These are phyloP conservation scores for Orgyia antiqua DNA, from an alignment of 2,888 invertebrate genomes.

Conservation along the genomic window DNA sequence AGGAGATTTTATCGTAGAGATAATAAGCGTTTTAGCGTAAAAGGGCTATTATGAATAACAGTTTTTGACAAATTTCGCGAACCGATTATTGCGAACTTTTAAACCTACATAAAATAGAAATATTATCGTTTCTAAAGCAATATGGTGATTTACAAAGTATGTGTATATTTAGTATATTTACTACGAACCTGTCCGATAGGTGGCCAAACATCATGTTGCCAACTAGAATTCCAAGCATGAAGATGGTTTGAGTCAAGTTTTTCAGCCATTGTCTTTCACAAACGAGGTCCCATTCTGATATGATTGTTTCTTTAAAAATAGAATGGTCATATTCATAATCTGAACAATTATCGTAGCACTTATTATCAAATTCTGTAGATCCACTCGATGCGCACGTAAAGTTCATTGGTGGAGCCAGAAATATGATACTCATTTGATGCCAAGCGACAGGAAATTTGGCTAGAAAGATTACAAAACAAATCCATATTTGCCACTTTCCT, in stretches of 20 bases:
- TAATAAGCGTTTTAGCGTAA: too few species aligned
- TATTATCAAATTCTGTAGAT: conserved; percentile 53
- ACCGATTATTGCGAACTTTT: too few species aligned
- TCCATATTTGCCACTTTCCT: conserved; percentile 86
- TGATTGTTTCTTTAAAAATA: conserved; percentile 84
- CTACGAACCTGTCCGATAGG: conserved; percentile 84
- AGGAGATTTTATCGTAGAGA: too few species aligned
- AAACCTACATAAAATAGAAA: too few species aligned
- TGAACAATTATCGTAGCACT: conserved; percentile 76
- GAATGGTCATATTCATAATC: conserved; percentile 79
- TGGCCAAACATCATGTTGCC: conserved; percentile 87
- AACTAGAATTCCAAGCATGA: conserved; percentile 87
- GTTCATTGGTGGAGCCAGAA: conserved; percentile 83
- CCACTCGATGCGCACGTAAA: conserved; percentile 63
- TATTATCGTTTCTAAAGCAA: too few species aligned
- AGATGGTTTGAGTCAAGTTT: conserved; percentile 86
- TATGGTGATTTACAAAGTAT: too few species aligned
- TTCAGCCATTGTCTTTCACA: conserved; percentile 82
- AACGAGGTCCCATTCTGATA: conserved; percentile 86
- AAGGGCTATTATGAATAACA: too few species aligned
- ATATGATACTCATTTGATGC: conserved; percentile 88
- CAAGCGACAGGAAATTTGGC: conserved; percentile 89
- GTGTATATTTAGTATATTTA: too few species aligned
- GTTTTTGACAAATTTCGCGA: too few species aligned
- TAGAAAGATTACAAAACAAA: conserved; percentile 82